Base-by-base conservation (phyloP, 2,113 vertebrate species). In the Cygnus buccinator region DNA sequence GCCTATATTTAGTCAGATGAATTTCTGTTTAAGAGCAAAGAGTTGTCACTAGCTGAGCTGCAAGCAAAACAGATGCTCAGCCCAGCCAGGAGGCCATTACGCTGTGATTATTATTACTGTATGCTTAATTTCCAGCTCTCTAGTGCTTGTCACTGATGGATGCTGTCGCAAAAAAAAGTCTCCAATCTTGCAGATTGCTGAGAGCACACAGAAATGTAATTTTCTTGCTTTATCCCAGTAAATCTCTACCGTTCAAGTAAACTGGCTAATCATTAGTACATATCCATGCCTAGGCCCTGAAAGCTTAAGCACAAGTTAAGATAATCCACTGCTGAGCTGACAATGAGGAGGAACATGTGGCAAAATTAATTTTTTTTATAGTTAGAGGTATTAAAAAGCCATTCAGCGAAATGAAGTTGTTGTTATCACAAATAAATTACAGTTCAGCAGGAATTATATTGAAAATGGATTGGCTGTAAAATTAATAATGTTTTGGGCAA, bases 61-160 rank as follows among this genome's bases (percentile, higher is more conserved):
- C 94, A 91, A 79, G 67, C 50, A 81, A 91, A 93, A 54, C 92
- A 94, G 91, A 95, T 93, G 94, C 68, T 93, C 71, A 78, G 44
- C 89, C 65, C 96, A 93, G 62, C 46, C 90, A 90, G 90, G 57
- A 95, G 81, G 70, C 77, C 84, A 84, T 96, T 90, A 89, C 9
- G 0, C 74, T 84, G 65, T 91, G 87, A 91, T 95, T 94, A 93
- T 96, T 93, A 95, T 91, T 94, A 93, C 78, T 15, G 6, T 62
- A 61, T 94, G 87, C 77, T 88, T 94, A 72, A 95, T 96, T 95
- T 95, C 57, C 84, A 94, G 74, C 72, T 75, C 72, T 79, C 76
- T 75, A 29, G 52, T 81, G 68, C 68, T 77, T 93, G 84, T 86
- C 92, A 91, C 31, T 88, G 84, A 94, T 87, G 76, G 81, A 95